Conservation (phyloP, 2,113 vertebrate species). For the Oncorhynchus clarkii region DNA sequence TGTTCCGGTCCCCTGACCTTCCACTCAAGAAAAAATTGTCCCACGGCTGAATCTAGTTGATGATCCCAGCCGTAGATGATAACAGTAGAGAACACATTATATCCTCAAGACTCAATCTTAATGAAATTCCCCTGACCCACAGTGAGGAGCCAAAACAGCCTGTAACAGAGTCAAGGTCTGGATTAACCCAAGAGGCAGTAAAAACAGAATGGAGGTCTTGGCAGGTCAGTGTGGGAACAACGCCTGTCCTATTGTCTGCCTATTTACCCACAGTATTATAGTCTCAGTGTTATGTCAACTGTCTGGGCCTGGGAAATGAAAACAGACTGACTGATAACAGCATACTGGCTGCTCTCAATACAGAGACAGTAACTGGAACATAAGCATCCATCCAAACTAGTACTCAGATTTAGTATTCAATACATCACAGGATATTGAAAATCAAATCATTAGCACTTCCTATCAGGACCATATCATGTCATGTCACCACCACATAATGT, state of each 20-base stretch:
- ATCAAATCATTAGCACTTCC: background rate
- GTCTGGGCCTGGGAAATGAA: too few relatives aligned
- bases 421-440: background rate
- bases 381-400: too few relatives aligned
- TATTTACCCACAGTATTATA: too few relatives aligned
- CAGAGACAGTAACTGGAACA: too few relatives aligned
- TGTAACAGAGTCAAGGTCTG: background rate
- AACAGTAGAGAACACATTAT: background rate
- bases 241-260: background rate
- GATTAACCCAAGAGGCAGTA: background rate
- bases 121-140: background rate
- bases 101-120: background rate
- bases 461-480: too few relatives aligned
- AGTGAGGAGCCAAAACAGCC: background rate
- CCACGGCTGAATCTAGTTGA: too few relatives aligned
- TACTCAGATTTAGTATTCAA: conserved; percentile 34
- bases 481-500: too few relatives aligned
- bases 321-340: background rate
- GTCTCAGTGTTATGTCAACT: background rate
- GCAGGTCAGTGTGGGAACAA: too few relatives aligned
- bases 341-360: conserved; percentile 33
- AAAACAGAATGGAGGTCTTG: too few relatives aligned
- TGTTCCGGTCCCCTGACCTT: too few relatives aligned
- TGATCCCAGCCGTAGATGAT: too few relatives aligned
- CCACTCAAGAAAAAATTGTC: too few relatives aligned